phyloP scores from a whole-genome alignment of 23 tunicate species.

The Botrylloides violaceus region DNA sequence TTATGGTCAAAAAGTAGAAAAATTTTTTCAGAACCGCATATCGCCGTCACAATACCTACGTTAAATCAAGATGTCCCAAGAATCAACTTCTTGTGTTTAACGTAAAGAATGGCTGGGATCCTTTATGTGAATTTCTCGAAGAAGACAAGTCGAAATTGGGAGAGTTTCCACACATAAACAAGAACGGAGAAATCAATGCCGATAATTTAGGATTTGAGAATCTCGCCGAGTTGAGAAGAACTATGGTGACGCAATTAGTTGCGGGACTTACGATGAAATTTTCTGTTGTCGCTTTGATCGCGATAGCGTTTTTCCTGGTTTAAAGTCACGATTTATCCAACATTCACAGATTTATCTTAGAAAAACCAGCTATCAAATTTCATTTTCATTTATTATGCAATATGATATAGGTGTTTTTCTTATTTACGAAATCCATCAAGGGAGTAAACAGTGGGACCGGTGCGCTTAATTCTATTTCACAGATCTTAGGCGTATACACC shows the following conservation, averaged over 20 bases:
- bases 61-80: slow-evolving; percentile 24
- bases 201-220: slow-evolving; percentile 18
- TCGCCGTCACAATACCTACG: slow-evolving; percentile 70
- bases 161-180: slow-evolving; percentile 20
- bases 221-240: slow-evolving; percentile 8
- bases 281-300: slow-evolving; percentile 1
- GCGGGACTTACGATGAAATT: slow-evolving; percentile 20
- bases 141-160: neutral
- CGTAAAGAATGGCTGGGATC: slow-evolving; percentile 43
- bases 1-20: too few relatives aligned
- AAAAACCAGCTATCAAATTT: too few relatives aligned
- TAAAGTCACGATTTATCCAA: too few relatives aligned
- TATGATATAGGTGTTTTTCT: neutral
- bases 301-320: slow-evolving; percentile 10
- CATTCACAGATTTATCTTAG: too few relatives aligned
- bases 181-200: slow-evolving; percentile 22
- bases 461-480: too few relatives aligned
- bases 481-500: too few relatives aligned
- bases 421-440: neutral
- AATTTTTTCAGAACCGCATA: slow-evolving; percentile 28
- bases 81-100: slow-evolving; percentile 35
- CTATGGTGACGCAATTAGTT: slow-evolving; percentile 2
- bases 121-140: slow-evolving; percentile 25
- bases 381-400: neutral
- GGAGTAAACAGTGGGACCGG: too few relatives aligned